Evolutionary conservation across 2,113 vertebrate genomes (phyloP), one percentile per base, ranked within the genome.

Genomic region (Baryphthengus martii): DNA sequence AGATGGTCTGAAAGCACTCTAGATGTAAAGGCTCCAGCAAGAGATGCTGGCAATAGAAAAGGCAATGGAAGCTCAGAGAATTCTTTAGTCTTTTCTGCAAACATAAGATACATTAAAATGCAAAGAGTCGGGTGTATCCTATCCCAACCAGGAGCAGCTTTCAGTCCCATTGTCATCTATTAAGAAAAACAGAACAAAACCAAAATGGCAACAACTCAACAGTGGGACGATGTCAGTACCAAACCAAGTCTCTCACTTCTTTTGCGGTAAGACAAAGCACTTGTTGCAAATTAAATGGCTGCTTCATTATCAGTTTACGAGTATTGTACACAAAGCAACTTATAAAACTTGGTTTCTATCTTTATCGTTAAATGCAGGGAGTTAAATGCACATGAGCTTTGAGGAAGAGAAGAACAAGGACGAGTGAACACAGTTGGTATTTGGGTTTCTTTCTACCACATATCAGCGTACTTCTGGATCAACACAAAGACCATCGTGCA

Each of bases 1-100:
- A 96, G 93, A 94, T 96, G 93, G 93, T 72, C 74, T 44, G 63
- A 44, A 83, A 44, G 50, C 17, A 63, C 52, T 96, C 91, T 74
- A 16, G 85, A 63, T 83, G 75, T 9, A 88, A 94, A 65, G 67
- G 88, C 77, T 28, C 26, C 49, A 8, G 87, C 49, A 65, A 77
- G 93, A 84, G 44, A 67, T 37, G 84, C 84, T 45, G 44, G 85
- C 37, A 62, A 15, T 7, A 53, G 63, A 67, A 85, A 33, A 63
- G 33, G 39, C 2, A 10, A 39, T 12, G 31, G 37, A 93, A 67
- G 63, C 55, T 83, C 63, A 25, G 58, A 66, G 91, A 56, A 85
- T 29, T 28, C 63, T 59, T 53, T 52, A 33, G 42, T 62, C 16
- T 71, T 20, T 47, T n/a, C 79, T 71, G 72, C 56, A 62, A 88